Percentiles rank a stretch among this genome's conserved stretches.
These are phyloP conservation scores for Drosophila neocordata DNA, from an alignment of 1,140 invertebrate genomes.

Conservation along the genomic window DNA sequence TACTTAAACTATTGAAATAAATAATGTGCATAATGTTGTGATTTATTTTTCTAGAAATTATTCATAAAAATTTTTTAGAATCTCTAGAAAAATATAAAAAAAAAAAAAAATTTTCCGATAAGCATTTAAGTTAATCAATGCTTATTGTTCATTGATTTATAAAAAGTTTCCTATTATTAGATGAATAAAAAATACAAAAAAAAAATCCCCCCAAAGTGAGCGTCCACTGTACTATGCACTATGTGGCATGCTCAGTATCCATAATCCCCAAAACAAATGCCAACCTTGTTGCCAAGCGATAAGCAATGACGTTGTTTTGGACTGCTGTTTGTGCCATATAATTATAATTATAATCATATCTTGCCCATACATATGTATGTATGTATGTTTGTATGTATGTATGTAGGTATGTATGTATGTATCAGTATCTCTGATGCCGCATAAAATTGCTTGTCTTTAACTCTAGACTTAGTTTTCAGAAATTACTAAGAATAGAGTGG, in stretches of 20 bases:
- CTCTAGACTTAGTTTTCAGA: slow-evolving; percentile 33
- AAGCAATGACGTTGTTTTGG: not conserved
- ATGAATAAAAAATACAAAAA: too few species aligned
- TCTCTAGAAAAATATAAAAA: too few species aligned
- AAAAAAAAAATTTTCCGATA: too few species aligned
- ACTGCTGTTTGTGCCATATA: slow-evolving; percentile 32
- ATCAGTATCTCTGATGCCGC: not conserved
- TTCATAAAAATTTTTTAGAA: too few species aligned
- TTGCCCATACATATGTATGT: slow-evolving; percentile 29
- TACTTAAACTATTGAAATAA: too few species aligned
- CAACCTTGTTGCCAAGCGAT: slow-evolving; percentile 23
- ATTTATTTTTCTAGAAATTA: too few species aligned
- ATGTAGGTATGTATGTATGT: slow-evolving; percentile 14
- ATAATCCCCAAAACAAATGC: not conserved
- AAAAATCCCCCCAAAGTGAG: too few species aligned
- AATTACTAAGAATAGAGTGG: slow-evolving; percentile 12
- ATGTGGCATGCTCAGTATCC: not conserved
- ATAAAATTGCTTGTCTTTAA: slow-evolving; percentile 38
- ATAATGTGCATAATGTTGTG: too few species aligned
- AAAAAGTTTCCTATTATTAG: too few species aligned
- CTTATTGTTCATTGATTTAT: too few species aligned
- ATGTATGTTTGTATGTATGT: not conserved
- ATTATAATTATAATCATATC: slow-evolving; percentile 63
- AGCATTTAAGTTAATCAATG: too few species aligned
- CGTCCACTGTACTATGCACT: too few species aligned